Conservation (phyloP, 35 echinoderm and acorn worm species). For the Hemicentrotus pulcherrimus region DNA sequence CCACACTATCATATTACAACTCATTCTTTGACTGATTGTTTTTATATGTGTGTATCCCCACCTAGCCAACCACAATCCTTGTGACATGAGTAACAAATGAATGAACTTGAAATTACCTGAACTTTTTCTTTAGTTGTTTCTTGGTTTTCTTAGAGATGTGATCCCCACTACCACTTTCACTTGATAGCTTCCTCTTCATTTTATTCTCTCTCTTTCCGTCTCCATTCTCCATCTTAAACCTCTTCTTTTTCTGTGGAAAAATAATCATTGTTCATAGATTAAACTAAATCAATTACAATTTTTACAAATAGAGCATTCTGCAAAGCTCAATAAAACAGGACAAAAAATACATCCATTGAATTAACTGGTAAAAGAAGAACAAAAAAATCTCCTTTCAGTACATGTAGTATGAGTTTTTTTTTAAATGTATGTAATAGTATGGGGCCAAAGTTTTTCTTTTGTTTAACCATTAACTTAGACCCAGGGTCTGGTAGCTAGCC, state of each 20-base stretch:
- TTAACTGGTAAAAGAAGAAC: too few relatives aligned
- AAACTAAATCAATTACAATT: not conserved
- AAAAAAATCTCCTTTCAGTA: not conserved
- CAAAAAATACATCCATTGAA: not conserved
- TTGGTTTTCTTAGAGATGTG: constrained; percentile 67
- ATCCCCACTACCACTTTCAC: constrained; percentile 53
- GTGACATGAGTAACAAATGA: too few relatives aligned
- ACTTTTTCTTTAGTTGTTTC: constrained; percentile 80
- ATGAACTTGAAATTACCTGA: constrained; percentile 35
- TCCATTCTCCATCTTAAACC: constrained; percentile 67
- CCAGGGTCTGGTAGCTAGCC: too few relatives aligned
- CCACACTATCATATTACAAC: too few relatives aligned
- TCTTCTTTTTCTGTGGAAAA: constrained; percentile 77
- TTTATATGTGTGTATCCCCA: too few relatives aligned
- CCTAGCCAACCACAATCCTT: too few relatives aligned
- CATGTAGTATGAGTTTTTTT: too few relatives aligned
- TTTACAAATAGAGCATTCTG: not conserved
- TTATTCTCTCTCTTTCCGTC: constrained; percentile 73
- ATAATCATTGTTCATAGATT: not conserved
- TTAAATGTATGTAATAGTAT: too few relatives aligned
- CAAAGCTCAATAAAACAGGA: too few relatives aligned
- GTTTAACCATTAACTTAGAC: too few relatives aligned
- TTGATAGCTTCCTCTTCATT: constrained; percentile 75
- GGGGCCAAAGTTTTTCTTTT: too few relatives aligned
- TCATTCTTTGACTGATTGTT: too few relatives aligned